A percentile compares a stretch with the other conserved stretches of the same genome.
Evolutionary conservation across 2,797 vertebrate genomes (phyloP).

Genomic region (Sitta carolinensis): DNA sequence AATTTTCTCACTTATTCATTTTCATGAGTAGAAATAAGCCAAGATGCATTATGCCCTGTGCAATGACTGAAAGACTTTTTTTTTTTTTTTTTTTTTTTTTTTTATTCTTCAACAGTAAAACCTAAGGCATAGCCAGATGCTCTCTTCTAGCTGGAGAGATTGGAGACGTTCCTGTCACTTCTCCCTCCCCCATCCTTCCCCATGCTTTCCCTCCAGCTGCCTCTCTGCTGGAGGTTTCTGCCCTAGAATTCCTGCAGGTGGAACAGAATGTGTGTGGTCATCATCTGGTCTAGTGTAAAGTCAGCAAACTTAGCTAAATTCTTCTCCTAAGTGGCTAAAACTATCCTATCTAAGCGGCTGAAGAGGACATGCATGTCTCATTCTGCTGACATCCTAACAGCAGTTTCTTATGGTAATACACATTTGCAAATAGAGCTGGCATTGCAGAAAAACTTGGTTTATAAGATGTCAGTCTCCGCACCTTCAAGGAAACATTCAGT

Average conservation of each 20-base stretch:
- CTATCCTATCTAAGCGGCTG: background rate
- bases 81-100: background rate
- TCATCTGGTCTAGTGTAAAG: background rate
- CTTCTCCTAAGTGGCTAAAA: background rate
- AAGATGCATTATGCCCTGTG: background rate
- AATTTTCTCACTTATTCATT: background rate
- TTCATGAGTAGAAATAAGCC: background rate
- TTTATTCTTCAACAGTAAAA: background rate
- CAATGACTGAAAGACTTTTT: background rate
- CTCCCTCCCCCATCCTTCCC: background rate
- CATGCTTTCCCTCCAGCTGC: conserved; percentile 25
- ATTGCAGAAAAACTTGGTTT: background rate
- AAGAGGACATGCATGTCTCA: background rate
- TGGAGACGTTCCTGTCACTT: background rate
- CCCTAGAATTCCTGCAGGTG: conserved; percentile 46
- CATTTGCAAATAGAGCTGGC: background rate
- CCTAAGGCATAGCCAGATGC: background rate
- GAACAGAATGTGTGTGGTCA: conserved; percentile 47
- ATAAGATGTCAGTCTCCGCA: background rate
- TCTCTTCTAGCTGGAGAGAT: background rate
- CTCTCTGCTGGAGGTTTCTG: conserved; percentile 48
- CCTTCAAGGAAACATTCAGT: background rate
- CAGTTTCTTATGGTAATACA: background rate
- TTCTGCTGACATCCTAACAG: background rate
- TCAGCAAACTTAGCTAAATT: background rate